Conservation (phyloP, 1,140 invertebrate species). For the Drosophila chauvacae region DNA sequence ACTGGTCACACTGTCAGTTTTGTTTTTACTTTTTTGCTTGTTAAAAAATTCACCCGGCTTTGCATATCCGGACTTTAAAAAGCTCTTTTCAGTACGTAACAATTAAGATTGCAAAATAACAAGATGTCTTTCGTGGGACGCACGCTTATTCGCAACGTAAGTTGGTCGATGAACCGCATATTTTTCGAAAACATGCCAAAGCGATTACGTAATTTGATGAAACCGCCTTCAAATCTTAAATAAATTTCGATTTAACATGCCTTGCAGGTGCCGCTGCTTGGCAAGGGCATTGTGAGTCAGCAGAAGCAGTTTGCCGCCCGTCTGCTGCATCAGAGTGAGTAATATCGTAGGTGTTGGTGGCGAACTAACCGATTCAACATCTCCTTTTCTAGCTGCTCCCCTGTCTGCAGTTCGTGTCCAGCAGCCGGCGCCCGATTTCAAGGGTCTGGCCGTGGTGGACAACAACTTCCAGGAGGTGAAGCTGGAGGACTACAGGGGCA, state of each 20-base stretch:
- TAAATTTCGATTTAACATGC: slow-evolving; percentile 33
- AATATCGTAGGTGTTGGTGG: no score
- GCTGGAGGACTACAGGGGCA: slow-evolving; percentile 94
- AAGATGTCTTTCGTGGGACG: slow-evolving; percentile 77
- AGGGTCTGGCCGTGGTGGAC: slow-evolving; percentile 94
- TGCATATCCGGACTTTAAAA: slow-evolving; percentile 16
- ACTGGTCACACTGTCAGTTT: slow-evolving; percentile 4
- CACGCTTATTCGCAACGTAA: slow-evolving; percentile 72
- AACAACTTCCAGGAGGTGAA: slow-evolving; percentile 95
- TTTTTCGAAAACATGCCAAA: slow-evolving; percentile 46
- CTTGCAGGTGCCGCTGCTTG: slow-evolving; percentile 65
- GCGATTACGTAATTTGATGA: slow-evolving; percentile 67
- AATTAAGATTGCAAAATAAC: slow-evolving; percentile 2
- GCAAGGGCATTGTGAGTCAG: slow-evolving; percentile 51
- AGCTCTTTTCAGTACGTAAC: neutral
- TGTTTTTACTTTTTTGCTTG: slow-evolving; percentile 24
- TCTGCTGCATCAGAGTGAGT: slow-evolving; percentile 76
- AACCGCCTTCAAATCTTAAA: slow-evolving; percentile 11
- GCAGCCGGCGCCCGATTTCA: slow-evolving; percentile 95
- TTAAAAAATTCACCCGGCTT: slow-evolving; percentile 13
- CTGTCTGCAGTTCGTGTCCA: slow-evolving; percentile 87
- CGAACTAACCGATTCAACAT: neutral
- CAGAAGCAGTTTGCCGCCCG: slow-evolving; percentile 53
- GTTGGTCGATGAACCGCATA: slow-evolving; percentile 10
- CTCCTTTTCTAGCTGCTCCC: slow-evolving; percentile 50